Conservation (phyloP, 1,140 invertebrate species). For the Anoplophora glabripennis region DNA sequence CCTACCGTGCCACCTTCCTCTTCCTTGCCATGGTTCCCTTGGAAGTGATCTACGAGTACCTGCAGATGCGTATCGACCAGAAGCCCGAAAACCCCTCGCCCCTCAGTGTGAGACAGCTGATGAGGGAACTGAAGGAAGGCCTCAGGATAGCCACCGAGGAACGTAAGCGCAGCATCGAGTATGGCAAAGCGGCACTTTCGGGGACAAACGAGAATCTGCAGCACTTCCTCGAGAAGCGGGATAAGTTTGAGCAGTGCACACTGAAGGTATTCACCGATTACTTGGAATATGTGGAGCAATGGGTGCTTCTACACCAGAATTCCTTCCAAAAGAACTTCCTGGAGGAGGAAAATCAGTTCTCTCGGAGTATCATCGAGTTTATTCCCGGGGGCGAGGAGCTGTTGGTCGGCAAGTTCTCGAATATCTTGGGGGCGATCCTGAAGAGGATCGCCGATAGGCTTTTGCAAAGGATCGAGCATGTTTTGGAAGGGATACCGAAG, state of each 20-base stretch:
- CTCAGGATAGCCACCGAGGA: slow-evolving; percentile 74
- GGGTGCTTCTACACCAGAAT: slow-evolving; percentile 64
- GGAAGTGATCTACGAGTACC: slow-evolving; percentile 85
- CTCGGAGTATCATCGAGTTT: slow-evolving; percentile 65
- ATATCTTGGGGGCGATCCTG: slow-evolving; percentile 52
- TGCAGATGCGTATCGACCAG: slow-evolving; percentile 78
- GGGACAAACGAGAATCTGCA: slow-evolving; percentile 36
- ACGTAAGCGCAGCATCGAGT: slow-evolving; percentile 68
- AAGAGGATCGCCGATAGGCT: slow-evolving; percentile 54
- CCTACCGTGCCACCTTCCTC: slow-evolving; percentile 78
- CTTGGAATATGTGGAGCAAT: slow-evolving; percentile 70
- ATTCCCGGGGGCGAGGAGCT: slow-evolving; percentile 66
- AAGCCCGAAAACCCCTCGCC: slow-evolving; percentile 79
- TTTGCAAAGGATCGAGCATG: slow-evolving; percentile 54
- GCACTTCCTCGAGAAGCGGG: slow-evolving; percentile 59
- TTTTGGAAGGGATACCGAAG: slow-evolving; percentile 27
- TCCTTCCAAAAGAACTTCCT: slow-evolving; percentile 72
- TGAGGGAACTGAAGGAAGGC: slow-evolving; percentile 84
- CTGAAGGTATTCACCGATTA: slow-evolving; percentile 62
- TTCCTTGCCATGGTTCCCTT: slow-evolving; percentile 79
- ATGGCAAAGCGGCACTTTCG: slow-evolving; percentile 64
- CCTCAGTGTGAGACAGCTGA: slow-evolving; percentile 80
- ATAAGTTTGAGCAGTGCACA: slow-evolving; percentile 76
- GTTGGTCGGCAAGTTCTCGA: slow-evolving; percentile 68
- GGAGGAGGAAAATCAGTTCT: slow-evolving; percentile 80